phyloP scores from a whole-genome alignment of 2,113 vertebrate species.

The Phasianus colchicus region DNA sequence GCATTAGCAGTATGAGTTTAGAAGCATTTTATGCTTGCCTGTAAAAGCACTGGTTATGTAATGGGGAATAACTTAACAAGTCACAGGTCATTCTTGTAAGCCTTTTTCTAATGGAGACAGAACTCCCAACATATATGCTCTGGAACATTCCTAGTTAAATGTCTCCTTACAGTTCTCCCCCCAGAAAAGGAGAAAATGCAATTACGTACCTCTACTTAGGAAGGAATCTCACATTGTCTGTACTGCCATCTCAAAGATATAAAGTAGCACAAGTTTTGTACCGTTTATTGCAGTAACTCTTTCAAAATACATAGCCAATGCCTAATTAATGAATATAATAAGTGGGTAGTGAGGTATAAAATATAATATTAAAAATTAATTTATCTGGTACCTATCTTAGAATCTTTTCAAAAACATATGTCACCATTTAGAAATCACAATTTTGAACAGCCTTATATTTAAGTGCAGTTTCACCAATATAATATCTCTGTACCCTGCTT shows the following conservation, averaged over 20 bases:
- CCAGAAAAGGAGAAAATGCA: background rate
- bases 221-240: background rate
- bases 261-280: background rate
- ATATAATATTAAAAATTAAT: background rate
- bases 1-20: background rate
- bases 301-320: background rate
- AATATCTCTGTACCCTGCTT: background rate
- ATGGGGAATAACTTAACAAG: background rate
- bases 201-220: background rate
- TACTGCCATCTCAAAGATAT: slow-evolving; percentile 31
- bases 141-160: background rate
- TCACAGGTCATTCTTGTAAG: background rate
- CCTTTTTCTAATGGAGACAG: background rate
- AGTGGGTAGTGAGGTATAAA: background rate
- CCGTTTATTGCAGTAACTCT: background rate
- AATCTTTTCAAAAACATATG: background rate
- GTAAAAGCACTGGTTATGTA: background rate
- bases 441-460: background rate
- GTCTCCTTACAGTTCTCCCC: background rate
- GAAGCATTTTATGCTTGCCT: background rate
- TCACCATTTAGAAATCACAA: background rate
- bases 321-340: background rate
- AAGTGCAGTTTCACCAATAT: background rate
- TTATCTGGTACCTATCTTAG: background rate
- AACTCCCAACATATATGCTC: background rate